Conservation (phyloP, 1,140 invertebrate species). For the Bombus pyrosoma region DNA sequence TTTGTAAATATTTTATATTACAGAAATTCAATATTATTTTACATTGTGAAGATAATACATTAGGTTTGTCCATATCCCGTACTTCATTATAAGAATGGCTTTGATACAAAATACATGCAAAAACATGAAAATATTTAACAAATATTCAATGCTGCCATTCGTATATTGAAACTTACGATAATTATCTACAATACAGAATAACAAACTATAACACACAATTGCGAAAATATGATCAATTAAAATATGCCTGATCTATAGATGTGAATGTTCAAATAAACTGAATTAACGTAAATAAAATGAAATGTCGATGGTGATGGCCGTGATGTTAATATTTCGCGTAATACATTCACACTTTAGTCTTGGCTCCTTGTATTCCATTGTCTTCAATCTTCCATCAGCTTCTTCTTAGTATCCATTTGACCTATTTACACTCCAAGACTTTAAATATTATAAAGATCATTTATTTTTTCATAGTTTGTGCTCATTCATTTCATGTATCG, state of each 20-base stretch:
- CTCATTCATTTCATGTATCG: slow-evolving; percentile 26
- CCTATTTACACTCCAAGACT: slow-evolving; percentile 58
- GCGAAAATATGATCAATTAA: slow-evolving; percentile 49
- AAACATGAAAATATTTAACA: slow-evolving; percentile 54
- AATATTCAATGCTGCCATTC: slow-evolving; percentile 46
- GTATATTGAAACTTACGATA: slow-evolving; percentile 59
- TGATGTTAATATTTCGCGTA: slow-evolving; percentile 43
- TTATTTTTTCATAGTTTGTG: slow-evolving; percentile 22
- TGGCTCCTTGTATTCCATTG: slow-evolving; percentile 44
- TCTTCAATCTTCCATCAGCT: slow-evolving; percentile 54
- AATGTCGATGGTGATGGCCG: slow-evolving; percentile 35
- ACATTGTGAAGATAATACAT: slow-evolving; percentile 56
- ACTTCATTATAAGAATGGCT: slow-evolving; percentile 61
- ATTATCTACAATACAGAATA: slow-evolving; percentile 57
- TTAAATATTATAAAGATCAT: slow-evolving; percentile 34
- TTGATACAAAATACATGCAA: slow-evolving; percentile 54
- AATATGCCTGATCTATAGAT: slow-evolving; percentile 45
- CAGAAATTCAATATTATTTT: slow-evolving; percentile 59
- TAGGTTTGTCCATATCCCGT: slow-evolving; percentile 31
- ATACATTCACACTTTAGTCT: slow-evolving; percentile 58
- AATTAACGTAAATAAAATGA: slow-evolving; percentile 60
- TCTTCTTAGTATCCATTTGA: slow-evolving; percentile 45
- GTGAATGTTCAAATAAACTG: slow-evolving; percentile 56
- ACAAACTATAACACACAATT: slow-evolving; percentile 53
- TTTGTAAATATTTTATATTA: slow-evolving; percentile 64